These are phyloP conservation scores for Paguma larvata DNA, from an alignment of 2,797 vertebrate species.

Conservation along the genomic window DNA sequence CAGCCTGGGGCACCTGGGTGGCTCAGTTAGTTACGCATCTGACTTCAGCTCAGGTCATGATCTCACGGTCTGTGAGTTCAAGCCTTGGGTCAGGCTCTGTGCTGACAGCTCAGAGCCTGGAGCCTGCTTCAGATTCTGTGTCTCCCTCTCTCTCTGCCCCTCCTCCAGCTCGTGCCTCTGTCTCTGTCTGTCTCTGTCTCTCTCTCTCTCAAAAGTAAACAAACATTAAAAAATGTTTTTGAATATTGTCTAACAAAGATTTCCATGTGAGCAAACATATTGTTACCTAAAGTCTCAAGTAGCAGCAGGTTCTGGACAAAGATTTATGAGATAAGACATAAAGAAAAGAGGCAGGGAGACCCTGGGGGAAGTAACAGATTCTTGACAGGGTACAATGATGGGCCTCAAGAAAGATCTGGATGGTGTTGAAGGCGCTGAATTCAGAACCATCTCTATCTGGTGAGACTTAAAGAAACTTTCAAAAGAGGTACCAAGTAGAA, in stretches of 20 bases:
- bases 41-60: no score
- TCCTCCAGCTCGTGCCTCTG: no score
- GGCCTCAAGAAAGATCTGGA: background rate
- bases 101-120: no score
- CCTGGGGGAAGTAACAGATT: background rate
- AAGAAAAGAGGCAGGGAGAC: background rate
- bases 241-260: background rate
- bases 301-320: background rate
- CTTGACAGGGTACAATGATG: background rate
- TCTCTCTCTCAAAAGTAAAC: no score
- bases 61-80: no score
- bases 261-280: background rate
- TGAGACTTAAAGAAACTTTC: background rate
- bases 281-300: background rate
- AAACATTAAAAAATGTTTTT: no score
- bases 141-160: no score
- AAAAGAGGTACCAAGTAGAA: background rate
- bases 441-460: background rate
- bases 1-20: background rate
- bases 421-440: background rate
- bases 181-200: no score
- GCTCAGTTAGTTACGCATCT: no score
- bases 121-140: no score
- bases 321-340: background rate
- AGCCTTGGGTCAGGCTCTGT: no score